phyloP scores from a whole-genome alignment of 2,113 vertebrate genomes.

The Burhinus bistriatus region DNA sequence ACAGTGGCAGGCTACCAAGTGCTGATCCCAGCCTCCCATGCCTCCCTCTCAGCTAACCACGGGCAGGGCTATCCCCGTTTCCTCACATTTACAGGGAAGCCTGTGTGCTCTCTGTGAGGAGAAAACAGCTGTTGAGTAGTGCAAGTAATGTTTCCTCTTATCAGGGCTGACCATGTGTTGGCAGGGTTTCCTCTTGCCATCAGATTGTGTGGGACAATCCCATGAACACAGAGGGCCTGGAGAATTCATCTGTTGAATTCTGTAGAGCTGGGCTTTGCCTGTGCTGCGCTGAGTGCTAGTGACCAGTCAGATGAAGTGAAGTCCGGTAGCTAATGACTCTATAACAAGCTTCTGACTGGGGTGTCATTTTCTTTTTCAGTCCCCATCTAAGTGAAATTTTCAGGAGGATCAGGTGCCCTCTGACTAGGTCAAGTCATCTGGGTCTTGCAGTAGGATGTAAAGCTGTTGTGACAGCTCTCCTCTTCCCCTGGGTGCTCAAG shows the following conservation, averaged over 20 bases:
- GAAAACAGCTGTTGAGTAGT: background rate
- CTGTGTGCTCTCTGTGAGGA: background rate
- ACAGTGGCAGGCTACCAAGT: background rate
- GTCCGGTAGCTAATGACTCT: background rate
- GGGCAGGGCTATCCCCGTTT: background rate
- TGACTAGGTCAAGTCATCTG: background rate
- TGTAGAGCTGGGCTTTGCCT: background rate
- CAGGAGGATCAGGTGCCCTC: background rate
- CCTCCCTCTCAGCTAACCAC: background rate
- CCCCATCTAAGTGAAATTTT: background rate
- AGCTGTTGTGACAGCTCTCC: background rate
- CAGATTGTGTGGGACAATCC: background rate
- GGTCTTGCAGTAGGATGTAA: background rate
- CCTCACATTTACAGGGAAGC: background rate
- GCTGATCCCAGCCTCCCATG: background rate
- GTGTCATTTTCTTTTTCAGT: background rate
- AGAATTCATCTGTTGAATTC: background rate
- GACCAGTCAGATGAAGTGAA: background rate
- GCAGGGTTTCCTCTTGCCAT: slow-evolving; percentile 42
- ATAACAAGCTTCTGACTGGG: background rate
- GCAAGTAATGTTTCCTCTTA: background rate
- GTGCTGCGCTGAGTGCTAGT: background rate
- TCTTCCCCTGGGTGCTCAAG: background rate
- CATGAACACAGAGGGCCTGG: background rate
- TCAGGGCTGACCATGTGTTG: slow-evolving; percentile 11